phyloP scores from a whole-genome alignment of 2,888 invertebrate genomes.

The Acrocera orbiculus region DNA sequence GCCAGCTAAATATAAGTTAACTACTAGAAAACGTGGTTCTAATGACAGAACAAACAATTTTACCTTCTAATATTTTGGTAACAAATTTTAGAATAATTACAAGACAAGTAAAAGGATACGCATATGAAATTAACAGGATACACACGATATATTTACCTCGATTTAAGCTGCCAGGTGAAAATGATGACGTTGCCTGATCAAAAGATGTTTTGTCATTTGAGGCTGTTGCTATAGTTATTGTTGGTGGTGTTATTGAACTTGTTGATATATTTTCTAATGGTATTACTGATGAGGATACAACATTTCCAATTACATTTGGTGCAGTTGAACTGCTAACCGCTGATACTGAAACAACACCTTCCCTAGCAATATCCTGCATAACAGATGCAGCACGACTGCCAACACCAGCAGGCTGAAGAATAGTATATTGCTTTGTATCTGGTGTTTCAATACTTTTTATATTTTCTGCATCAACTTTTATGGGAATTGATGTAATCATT shows the following conservation, averaged over 20 bases:
- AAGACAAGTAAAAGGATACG: slow-evolving; percentile 1
- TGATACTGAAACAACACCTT: slow-evolving; percentile 44
- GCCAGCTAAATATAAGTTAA: no score
- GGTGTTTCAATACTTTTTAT: slow-evolving; percentile 23
- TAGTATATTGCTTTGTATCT: slow-evolving; percentile 65
- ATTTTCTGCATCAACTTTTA: slow-evolving; percentile 14
- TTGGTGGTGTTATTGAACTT: slow-evolving; percentile 9
- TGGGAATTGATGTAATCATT: slow-evolving; percentile 13
- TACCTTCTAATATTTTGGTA: slow-evolving; percentile 3
- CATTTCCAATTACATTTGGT: slow-evolving; percentile 33
- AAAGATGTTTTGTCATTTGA: slow-evolving; percentile 12
- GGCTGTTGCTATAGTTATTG: slow-evolving; percentile 18
- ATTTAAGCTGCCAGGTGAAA: slow-evolving; percentile 59
- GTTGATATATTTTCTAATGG: slow-evolving; percentile 12
- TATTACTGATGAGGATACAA: slow-evolving; percentile 31
- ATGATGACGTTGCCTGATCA: slow-evolving; percentile 32
- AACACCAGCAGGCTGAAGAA: slow-evolving; percentile 64
- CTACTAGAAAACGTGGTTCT: no score
- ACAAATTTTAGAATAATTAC: slow-evolving; percentile 11
- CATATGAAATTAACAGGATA: no score
- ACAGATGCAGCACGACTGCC: slow-evolving; percentile 68
- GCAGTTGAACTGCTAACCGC: slow-evolving; percentile 24
- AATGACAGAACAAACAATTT: slow-evolving; percentile 11
- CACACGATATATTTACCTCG: slow-evolving; percentile 44
- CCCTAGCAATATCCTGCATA: slow-evolving; percentile 56